Base-by-base conservation (phyloP, 2,113 vertebrate species). In the Pangasianodon gigas region DNA sequence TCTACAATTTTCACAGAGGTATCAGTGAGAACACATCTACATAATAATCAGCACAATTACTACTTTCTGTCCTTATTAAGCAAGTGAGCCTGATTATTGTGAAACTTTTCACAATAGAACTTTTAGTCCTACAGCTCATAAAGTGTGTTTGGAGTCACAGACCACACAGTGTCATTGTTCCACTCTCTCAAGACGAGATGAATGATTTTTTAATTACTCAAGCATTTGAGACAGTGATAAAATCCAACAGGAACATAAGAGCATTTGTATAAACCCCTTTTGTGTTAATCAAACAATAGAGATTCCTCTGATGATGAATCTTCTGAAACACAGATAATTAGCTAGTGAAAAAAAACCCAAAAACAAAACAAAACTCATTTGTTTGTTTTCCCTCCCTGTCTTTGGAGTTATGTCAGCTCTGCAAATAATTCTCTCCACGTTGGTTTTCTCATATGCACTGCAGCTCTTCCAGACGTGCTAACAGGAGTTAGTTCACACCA, bases 401-500 rank as follows among this genome's bases (percentile, higher is more conserved):
- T 88, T 86, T 80, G 67, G 87, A 88, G 85, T 87, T 87, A 88
- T 86, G 77, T 90, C 90, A 91, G 88, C 82, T 89, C 71, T 79
- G 74, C 71, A 86, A 91, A 84, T 52, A 88, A 88, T 85, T 79
- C 32, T 77, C 6, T 51, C 11, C 8, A 62, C 71, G 51, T 79
- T 16, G 10, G 37, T 81, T 90, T 89, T 85, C 87, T 44, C 44
- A 29, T 54, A 52, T 52, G 9, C 52, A 71, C 83, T 75, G 89
- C 75, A 89, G 91, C 56, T 85, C 83, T 84, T 90, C 46, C 75
- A 83, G 46, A 85, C 75, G 21, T 69, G 65, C 82, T 91, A 89
- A 93, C 92, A 93, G 91, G 56, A 91, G 80, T 92, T 91, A 90
- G 88, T 90, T 90, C 89, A 89, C 92, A 91, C 89, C 94, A 93